Conservation (phyloP, 1,140 invertebrate genomes). For the Saccostrea glomerata region DNA sequence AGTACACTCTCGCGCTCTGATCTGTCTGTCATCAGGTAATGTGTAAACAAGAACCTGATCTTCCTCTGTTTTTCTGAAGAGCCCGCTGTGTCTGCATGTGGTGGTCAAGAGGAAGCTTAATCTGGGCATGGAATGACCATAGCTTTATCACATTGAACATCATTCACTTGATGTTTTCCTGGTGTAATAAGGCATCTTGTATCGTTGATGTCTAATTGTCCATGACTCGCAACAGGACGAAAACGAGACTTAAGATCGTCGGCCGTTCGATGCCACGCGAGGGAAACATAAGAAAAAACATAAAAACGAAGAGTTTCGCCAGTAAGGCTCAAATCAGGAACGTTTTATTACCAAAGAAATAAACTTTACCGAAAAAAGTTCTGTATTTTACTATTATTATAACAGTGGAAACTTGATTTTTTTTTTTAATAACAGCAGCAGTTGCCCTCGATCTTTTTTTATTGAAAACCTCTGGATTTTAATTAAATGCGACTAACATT, state of each 20-base stretch:
- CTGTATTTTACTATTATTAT: too few relatives aligned
- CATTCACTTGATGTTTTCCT: neutral
- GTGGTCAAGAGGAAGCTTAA: neutral
- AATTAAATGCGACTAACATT: too few relatives aligned
- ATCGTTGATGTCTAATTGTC: constrained; percentile 6
- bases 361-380: neutral
- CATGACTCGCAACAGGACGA: neutral
- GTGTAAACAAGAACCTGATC: constrained; percentile 12
- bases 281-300: constrained; percentile 2
- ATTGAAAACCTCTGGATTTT: neutral
- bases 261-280: constrained; percentile 9
- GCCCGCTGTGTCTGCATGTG: neutral
- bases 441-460: neutral
- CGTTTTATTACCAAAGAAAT: neutral
- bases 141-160: neutral
- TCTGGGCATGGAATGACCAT: neutral
- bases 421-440: neutral
- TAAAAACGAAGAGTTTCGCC: neutral
- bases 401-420: too few relatives aligned
- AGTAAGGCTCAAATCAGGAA: neutral
- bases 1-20: neutral
- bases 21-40: constrained; percentile 11
- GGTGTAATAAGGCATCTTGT: neutral
- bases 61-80: neutral
- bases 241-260: neutral